Percentiles rank a stretch among this genome's conserved stretches.
These are phyloP conservation scores for Agraylea sexmaculata DNA, from an alignment of 1,140 invertebrate genomes.

Conservation along the genomic window DNA sequence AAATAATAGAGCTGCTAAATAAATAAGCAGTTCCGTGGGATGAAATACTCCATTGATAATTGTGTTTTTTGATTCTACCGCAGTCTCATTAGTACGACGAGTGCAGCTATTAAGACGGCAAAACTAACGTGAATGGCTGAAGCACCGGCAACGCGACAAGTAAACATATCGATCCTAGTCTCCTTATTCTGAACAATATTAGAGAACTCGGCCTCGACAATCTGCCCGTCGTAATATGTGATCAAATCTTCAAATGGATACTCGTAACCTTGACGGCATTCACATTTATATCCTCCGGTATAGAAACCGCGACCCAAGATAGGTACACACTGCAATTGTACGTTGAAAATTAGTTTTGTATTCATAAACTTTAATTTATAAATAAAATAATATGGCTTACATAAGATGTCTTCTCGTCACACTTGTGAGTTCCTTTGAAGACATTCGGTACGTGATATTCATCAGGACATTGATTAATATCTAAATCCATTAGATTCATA, in stretches of 20 bases:
- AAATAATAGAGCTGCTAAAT: no score
- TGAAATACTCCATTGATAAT: no score
- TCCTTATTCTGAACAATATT: constrained; percentile 69
- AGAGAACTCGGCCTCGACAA: constrained; percentile 87
- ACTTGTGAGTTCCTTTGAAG: constrained; percentile 92
- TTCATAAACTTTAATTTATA: constrained; percentile 5
- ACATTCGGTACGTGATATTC: constrained; percentile 83
- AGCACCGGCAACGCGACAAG: constrained; percentile 80
- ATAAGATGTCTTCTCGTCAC: constrained; percentile 81
- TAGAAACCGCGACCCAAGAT: constrained; percentile 84
- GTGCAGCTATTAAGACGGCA: no score
- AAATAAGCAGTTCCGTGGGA: no score
- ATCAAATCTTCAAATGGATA: constrained; percentile 92
- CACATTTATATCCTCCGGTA: constrained; percentile 95
- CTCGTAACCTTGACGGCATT: constrained; percentile 93
- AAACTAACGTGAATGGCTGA: constrained; percentile 43
- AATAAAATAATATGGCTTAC: constrained; percentile 51
- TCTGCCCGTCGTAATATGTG: constrained; percentile 92
- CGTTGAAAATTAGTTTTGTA: background rate
- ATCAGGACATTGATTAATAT: constrained; percentile 92
- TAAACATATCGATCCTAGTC: constrained; percentile 79
- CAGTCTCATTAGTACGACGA: no score
- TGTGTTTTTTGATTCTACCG: no score
- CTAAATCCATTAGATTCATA: constrained; percentile 79
- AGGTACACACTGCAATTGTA: constrained; percentile 74